Base-by-base conservation (phyloP, 2,888 invertebrate genomes). In the Chouioia cunea region DNA sequence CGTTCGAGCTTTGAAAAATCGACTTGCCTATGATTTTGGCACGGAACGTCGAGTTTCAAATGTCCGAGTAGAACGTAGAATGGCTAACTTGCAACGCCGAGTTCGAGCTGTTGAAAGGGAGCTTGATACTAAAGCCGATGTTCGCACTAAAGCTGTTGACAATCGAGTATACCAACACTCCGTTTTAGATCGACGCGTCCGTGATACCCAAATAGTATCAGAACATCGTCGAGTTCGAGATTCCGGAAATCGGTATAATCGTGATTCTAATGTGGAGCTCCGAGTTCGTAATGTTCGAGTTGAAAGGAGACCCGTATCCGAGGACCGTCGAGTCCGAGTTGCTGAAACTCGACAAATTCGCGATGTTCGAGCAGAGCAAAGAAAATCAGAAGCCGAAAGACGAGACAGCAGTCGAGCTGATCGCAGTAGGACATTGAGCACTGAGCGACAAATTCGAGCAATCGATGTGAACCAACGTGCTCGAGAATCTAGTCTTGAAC, bases 341-440 rank as follows among this genome's bases (percentile, higher is more conserved):
- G 12, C 22, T 2, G 56, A 48, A 36, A 60, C 23, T 27, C 60
- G 36, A 36, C 60, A 36, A 15, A 20, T 36, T 46, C 54, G 46
- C 4, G 43, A 52, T 43, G 27, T 36, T 23, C 62, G 52, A 23
- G 20, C 16, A 1, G 22, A 20, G 2, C 53, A 22, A 4, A 36
- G 36, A 36, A 10, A 10, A 1, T 10, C 10, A 36, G 36, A 36
- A 10, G 36, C 6, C 10, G 36, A 36, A 36, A 36, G 36, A 6
- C 36, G 36, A 10, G 36, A 1, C 10, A 12, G 12, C 6, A 36
- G 36, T 1, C 36, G 36, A 36, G 6, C 12, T 10, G 36, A 36
- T 36, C 1, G 4, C 10, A 6, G 36, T 12, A 10, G 36, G 12
- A 36, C 6, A 36, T 6, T 3, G 36, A 36, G 36, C 36, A 6